These are phyloP conservation scores for Columbina picui DNA, from an alignment of 2,113 vertebrate genomes.

Conservation along the genomic window DNA sequence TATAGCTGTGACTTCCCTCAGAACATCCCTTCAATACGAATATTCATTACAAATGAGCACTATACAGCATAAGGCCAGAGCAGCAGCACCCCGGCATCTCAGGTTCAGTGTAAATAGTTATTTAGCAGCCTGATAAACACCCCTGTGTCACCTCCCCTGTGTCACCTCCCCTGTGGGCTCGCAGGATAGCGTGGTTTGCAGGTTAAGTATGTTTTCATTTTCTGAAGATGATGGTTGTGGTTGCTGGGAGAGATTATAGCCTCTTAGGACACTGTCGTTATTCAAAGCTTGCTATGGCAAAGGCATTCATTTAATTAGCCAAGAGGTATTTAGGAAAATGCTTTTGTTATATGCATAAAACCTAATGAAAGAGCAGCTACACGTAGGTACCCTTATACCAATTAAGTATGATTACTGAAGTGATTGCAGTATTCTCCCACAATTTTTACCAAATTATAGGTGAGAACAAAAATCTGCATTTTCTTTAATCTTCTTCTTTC, in stretches of 20 bases:
- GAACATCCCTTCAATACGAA: background rate
- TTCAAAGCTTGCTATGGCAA: background rate
- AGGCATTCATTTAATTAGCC: background rate
- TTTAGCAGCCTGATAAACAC: background rate
- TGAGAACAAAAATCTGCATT: background rate
- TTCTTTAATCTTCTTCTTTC: background rate
- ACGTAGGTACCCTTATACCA: background rate
- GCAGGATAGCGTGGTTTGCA: rapidly evolving
- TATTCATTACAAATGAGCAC: background rate
- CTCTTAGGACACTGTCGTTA: background rate
- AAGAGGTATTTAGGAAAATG: background rate
- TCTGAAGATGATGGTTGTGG: background rate
- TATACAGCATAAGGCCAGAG: background rate
- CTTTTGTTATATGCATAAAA: background rate
- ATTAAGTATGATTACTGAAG: background rate
- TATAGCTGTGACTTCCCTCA: background rate
- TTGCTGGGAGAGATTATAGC: background rate
- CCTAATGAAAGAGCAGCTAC: background rate
- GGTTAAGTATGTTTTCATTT: background rate
- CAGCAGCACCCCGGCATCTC: background rate
- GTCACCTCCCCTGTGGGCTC: background rate
- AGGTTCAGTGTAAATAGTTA: background rate
- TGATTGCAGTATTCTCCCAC: background rate
- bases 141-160: rapidly evolving
- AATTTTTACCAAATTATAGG: background rate